A percentile compares a stretch with the other conserved stretches of the same genome.
Conservation (phyloP, 1,140 invertebrate species). For the Anastrepha ludens region DNA sequence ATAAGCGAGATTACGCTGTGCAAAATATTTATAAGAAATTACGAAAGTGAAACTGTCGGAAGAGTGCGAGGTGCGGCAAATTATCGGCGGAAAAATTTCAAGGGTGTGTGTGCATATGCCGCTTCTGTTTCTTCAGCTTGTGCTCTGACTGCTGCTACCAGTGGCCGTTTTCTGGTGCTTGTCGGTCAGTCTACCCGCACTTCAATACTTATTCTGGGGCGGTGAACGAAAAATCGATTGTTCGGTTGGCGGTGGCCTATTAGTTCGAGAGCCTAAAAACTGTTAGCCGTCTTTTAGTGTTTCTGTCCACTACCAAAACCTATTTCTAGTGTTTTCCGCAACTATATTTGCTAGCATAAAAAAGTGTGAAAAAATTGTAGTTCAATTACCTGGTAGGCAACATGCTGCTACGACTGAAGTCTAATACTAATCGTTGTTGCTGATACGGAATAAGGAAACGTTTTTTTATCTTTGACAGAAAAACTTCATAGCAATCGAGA, state of each 20-base stretch:
- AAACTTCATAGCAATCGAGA: not conserved
- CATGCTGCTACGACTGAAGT: not conserved
- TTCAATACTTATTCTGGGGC: not conserved
- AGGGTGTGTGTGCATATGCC: not conserved
- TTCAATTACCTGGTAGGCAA: not conserved
- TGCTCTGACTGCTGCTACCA: conserved; percentile 15
- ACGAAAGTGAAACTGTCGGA: not conserved
- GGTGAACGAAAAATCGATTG: conserved; percentile 51
- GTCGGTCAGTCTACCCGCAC: not conserved
- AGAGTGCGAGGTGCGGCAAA: conserved; percentile 18
- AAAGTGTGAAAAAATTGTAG: not conserved
- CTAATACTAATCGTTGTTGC: not conserved
- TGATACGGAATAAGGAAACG: not conserved
- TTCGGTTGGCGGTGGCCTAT: conserved; percentile 8
- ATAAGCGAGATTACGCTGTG: not conserved
- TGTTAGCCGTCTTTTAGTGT: not conserved
- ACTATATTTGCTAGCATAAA: not conserved
- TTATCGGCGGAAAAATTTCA: not conserved
- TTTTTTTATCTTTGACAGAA: not conserved
- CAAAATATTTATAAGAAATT: not conserved
- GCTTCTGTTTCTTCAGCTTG: not conserved
- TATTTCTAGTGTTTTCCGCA: not conserved
- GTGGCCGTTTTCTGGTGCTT: conserved; percentile 14
- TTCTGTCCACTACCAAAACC: not conserved
- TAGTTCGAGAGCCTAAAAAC: not conserved